Evolutionary conservation across 2,888 invertebrate genomes (phyloP).

Genomic region (Phania funesta): DNA sequence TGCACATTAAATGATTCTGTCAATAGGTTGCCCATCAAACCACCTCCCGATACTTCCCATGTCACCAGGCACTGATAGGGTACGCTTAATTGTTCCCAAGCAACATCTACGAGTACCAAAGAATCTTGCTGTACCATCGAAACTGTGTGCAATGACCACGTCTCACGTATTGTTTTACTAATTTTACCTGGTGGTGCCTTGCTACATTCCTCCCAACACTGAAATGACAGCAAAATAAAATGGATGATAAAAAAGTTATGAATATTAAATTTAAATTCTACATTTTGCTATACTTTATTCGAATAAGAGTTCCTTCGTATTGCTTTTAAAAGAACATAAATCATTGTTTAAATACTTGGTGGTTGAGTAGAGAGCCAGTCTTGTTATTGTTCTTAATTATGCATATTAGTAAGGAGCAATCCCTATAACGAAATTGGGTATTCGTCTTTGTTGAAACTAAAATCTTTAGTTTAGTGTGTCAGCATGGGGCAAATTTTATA

Average conservation of each 20-base stretch:
- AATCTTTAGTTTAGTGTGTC: slow-evolving; percentile 19
- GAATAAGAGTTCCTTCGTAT: slow-evolving; percentile 9
- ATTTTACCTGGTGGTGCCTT: slow-evolving; percentile 75
- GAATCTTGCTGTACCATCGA: slow-evolving; percentile 79
- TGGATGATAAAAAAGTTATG: slow-evolving; percentile 12
- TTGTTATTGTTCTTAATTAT: not conserved
- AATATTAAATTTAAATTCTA: slow-evolving; percentile 9
- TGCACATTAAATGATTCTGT: slow-evolving; percentile 80
- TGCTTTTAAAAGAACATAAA: slow-evolving; percentile 46
- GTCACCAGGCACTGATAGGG: slow-evolving; percentile 79
- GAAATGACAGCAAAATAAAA: slow-evolving; percentile 58
- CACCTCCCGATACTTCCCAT: slow-evolving; percentile 80
- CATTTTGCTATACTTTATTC: not conserved
- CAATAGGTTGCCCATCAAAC: slow-evolving; percentile 79
- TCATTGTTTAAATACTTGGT: slow-evolving; percentile 40
- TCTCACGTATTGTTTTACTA: slow-evolving; percentile 76
- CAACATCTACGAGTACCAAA: slow-evolving; percentile 79
- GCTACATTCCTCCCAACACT: slow-evolving; percentile 80
- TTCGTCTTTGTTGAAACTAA: slow-evolving; percentile 6
- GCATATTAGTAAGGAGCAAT: not conserved
- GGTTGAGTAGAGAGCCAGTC: not conserved
- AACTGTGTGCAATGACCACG: slow-evolving; percentile 77
- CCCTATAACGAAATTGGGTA: not conserved
- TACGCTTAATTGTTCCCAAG: slow-evolving; percentile 77
- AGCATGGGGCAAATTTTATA: slow-evolving; percentile 35